Conservation (phyloP, 2,797 vertebrate species). For the Anguilla anguilla region DNA sequence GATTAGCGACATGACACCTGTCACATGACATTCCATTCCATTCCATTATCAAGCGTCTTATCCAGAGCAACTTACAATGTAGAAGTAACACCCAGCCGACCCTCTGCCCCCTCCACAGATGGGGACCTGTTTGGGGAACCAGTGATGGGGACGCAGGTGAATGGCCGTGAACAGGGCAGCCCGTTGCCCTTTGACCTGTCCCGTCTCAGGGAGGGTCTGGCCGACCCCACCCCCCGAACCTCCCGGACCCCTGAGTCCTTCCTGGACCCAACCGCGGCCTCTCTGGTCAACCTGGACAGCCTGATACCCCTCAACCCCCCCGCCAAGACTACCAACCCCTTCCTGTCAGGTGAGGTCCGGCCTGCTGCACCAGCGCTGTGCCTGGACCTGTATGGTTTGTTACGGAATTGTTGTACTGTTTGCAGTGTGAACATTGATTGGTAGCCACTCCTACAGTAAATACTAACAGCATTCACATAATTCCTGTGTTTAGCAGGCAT, state of each 20-base stretch:
- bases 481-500: neutral
- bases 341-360: slow-evolving; percentile 75
- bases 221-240: slow-evolving; percentile 62
- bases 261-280: slow-evolving; percentile 84
- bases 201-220: slow-evolving; percentile 75
- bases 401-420: neutral
- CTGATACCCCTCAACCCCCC: slow-evolving; percentile 75
- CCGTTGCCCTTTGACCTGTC: slow-evolving; percentile 80
- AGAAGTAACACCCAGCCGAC: neutral
- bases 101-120: slow-evolving; percentile 66
- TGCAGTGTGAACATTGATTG: neutral
- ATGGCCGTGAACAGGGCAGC: slow-evolving; percentile 71
- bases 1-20: too few relatives aligned
- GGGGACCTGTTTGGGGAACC: slow-evolving; percentile 83
- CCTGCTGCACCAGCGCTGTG: neutral
- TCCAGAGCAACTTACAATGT: too few relatives aligned
- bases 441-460: neutral
- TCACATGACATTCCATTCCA: too few relatives aligned
- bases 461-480: neutral
- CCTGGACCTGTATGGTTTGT: neutral
- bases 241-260: slow-evolving; percentile 86
- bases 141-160: slow-evolving; percentile 72
- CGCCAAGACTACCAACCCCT: slow-evolving; percentile 85
- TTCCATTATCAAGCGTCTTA: too few relatives aligned
- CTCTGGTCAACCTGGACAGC: slow-evolving; percentile 87